phyloP scores from a whole-genome alignment of 1,140 invertebrate genomes.

The Protaetia brevitarsis region DNA sequence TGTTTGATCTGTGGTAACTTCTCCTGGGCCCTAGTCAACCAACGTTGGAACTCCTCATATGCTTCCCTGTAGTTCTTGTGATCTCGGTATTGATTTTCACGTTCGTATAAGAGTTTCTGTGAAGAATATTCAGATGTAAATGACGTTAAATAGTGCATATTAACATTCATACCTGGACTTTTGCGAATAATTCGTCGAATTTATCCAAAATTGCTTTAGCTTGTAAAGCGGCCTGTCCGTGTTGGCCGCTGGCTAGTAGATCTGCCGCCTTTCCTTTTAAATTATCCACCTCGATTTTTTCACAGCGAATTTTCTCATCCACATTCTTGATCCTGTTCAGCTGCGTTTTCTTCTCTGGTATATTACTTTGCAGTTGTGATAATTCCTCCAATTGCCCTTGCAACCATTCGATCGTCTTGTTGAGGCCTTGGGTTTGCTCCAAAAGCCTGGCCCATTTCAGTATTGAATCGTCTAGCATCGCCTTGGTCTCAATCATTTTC shows the following conservation, averaged over 20 bases:
- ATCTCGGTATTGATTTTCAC: slow-evolving; percentile 83
- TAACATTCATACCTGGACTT: slow-evolving; percentile 57
- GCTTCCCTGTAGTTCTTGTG: slow-evolving; percentile 86
- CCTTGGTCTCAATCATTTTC: slow-evolving; percentile 86
- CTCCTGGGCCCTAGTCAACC: slow-evolving; percentile 81
- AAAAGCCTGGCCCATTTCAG: slow-evolving; percentile 86
- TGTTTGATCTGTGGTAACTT: slow-evolving; percentile 86
- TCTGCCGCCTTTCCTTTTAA: slow-evolving; percentile 83
- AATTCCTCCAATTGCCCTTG: slow-evolving; percentile 70
- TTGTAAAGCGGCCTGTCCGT: slow-evolving; percentile 76
- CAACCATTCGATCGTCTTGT: slow-evolving; percentile 78
- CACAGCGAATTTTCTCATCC: slow-evolving; percentile 85
- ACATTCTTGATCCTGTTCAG: slow-evolving; percentile 80
- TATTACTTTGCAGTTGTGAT: slow-evolving; percentile 70
- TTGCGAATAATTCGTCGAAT: slow-evolving; percentile 70
- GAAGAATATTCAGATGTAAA: slow-evolving; percentile 32
- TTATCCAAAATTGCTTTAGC: slow-evolving; percentile 80
- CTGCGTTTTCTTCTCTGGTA: slow-evolving; percentile 81
- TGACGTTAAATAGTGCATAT: slow-evolving; percentile 21
- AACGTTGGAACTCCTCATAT: slow-evolving; percentile 80
- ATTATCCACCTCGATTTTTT: slow-evolving; percentile 89
- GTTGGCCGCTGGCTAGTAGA: slow-evolving; percentile 80
- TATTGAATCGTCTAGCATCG: slow-evolving; percentile 83
- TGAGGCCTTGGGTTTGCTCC: slow-evolving; percentile 81
- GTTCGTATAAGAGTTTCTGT: slow-evolving; percentile 68